Percentiles rank a stretch among this genome's conserved stretches.
Evolutionary conservation across 2,113 vertebrate genomes (phyloP).

Genomic region (Hippocampus abdominalis): DNA sequence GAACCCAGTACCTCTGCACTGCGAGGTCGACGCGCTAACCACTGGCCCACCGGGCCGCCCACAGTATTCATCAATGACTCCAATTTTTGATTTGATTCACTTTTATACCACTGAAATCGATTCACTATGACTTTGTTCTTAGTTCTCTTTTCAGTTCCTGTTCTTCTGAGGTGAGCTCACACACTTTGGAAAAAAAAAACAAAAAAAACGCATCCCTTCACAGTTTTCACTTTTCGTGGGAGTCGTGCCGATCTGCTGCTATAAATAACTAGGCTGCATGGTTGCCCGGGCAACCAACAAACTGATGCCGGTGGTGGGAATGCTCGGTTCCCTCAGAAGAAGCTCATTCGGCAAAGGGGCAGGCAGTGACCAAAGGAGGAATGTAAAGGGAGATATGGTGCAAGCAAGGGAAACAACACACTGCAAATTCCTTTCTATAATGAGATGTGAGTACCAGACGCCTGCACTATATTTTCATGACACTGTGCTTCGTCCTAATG

Average conservation of each 20-base stretch:
- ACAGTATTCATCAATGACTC: no score
- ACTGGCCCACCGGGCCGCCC: no score
- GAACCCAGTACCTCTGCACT: no score
- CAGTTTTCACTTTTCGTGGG: slow-evolving; percentile 25
- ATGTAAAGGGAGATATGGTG: background rate
- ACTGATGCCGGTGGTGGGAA: slow-evolving; percentile 57
- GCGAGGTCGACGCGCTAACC: no score
- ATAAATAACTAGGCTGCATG: slow-evolving; percentile 61
- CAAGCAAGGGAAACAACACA: background rate
- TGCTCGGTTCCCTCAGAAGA: slow-evolving; percentile 35
- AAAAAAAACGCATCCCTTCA: slow-evolving; percentile 7
- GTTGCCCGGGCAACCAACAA: slow-evolving; percentile 68
- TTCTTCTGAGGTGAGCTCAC: slow-evolving; percentile 7
- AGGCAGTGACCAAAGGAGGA: slow-evolving; percentile 16
- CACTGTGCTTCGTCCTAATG: no score
- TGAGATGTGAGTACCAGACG: background rate
- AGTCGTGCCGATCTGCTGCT: slow-evolving; percentile 51
- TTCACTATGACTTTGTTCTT: background rate
- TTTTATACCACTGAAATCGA: background rate
- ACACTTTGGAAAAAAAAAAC: background rate
- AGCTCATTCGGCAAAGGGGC: slow-evolving; percentile 15
- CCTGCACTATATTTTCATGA: no score
- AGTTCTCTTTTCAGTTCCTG: background rate
- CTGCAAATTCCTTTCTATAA: background rate
- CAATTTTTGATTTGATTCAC: no score